phyloP scores from a whole-genome alignment of 2,888 invertebrate species.

The Neria commutata region DNA sequence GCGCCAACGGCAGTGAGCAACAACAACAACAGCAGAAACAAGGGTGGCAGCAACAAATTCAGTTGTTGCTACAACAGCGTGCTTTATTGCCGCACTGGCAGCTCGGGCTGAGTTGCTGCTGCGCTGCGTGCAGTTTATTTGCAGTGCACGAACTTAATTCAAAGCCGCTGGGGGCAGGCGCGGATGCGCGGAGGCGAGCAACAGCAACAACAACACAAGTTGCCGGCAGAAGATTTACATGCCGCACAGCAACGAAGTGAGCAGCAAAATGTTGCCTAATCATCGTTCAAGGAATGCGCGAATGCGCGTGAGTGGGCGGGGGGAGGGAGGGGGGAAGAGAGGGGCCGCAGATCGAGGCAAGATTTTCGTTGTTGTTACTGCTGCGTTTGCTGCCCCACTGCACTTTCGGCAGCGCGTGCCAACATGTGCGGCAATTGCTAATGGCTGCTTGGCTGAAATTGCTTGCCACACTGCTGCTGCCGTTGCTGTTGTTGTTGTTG shows the following conservation, averaged over 20 bases:
- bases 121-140: not conserved
- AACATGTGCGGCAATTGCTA: too few relatives aligned
- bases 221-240: conserved; percentile 5
- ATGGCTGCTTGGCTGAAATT: too few relatives aligned
- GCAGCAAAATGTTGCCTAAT: conserved; percentile 13
- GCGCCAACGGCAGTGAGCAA: not conserved
- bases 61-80: not conserved
- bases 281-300: not conserved
- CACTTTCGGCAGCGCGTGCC: too few relatives aligned
- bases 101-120: not conserved
- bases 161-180: too few relatives aligned
- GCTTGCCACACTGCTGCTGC: too few relatives aligned
- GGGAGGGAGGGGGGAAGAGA: too few relatives aligned
- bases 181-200: not conserved
- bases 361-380: too few relatives aligned
- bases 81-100: not conserved
- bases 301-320: not conserved
- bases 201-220: conserved; percentile 1
- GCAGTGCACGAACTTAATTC: not conserved
- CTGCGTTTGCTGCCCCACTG: too few relatives aligned
- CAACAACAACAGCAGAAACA: conserved; percentile 6
- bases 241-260: conserved; percentile 6
- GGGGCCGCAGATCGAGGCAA: too few relatives aligned
- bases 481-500: not conserved
- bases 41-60: conserved; percentile 3